phyloP scores from a whole-genome alignment of 2,113 vertebrate genomes.

The Oenanthe melanoleuca region DNA sequence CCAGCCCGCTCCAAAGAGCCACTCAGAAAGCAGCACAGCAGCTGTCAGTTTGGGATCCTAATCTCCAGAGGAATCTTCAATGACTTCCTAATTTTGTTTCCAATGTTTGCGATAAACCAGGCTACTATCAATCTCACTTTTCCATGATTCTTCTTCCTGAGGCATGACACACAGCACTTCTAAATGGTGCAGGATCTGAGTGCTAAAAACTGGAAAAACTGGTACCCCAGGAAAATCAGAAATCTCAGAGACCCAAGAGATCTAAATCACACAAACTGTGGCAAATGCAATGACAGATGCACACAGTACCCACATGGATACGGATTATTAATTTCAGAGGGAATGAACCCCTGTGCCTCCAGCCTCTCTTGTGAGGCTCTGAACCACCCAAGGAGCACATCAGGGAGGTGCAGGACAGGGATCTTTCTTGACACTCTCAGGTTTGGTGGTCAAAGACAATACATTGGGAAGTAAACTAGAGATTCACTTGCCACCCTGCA shows the following conservation, averaged over 20 bases:
- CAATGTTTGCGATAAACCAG: constrained; percentile 44
- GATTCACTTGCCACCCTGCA: neutral
- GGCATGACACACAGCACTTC: constrained; percentile 14
- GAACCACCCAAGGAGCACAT: rapidly evolving
- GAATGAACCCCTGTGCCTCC: neutral
- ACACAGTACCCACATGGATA: no score
- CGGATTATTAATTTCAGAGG: rapidly evolving
- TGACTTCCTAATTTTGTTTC: constrained; percentile 56
- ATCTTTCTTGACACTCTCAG: neutral
- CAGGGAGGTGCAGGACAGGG: neutral
- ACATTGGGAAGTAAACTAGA: neutral
- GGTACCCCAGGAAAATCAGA: neutral
- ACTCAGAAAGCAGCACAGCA: constrained; percentile 28
- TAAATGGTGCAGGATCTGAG: neutral
- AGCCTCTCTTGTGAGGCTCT: neutral
- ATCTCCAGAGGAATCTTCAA: constrained; percentile 46
- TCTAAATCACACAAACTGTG: neutral
- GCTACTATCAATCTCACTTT: constrained; percentile 29
- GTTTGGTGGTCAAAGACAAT: neutral
- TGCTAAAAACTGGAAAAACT: neutral
- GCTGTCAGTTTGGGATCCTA: constrained; percentile 41
- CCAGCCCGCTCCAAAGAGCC: neutral
- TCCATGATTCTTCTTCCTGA: neutral
- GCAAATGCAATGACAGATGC: rapidly evolving
- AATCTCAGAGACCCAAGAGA: neutral